Evolutionary conservation across 2,888 invertebrate species (phyloP).

Genomic region (Andrena marginata): DNA sequence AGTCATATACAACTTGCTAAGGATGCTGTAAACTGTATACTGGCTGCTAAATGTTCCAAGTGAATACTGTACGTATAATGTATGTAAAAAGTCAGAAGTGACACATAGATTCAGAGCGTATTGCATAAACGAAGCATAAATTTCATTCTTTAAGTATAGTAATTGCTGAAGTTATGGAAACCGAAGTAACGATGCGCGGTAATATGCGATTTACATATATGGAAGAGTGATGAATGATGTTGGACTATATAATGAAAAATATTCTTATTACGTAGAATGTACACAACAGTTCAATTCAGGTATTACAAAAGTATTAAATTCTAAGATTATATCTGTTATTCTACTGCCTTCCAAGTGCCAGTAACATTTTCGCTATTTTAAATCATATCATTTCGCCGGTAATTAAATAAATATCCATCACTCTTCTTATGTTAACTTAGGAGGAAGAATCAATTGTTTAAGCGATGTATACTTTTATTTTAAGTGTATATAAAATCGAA

Average conservation of each 20-base stretch:
- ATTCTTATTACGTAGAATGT: constrained; percentile 12
- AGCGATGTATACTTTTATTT: constrained; percentile 35
- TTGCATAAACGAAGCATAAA: constrained; percentile 60
- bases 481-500: constrained; percentile 48
- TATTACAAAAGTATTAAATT: constrained; percentile 38
- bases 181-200: constrained; percentile 53
- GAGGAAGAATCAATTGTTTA: constrained; percentile 47
- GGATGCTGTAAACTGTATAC: constrained; percentile 81
- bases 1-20: constrained; percentile 83
- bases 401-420: constrained; percentile 65
- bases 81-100: constrained; percentile 75
- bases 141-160: constrained; percentile 52
- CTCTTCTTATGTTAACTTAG: constrained; percentile 56
- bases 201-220: constrained; percentile 52
- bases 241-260: constrained; percentile 28
- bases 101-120: constrained; percentile 66
- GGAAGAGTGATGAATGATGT: constrained; percentile 65
- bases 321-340: constrained; percentile 29
- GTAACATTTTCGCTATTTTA: constrained; percentile 30
- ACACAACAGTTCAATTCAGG: constrained; percentile 33
- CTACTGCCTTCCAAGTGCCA: constrained; percentile 21
- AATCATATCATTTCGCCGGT: constrained; percentile 40
- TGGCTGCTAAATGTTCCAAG: constrained; percentile 83
- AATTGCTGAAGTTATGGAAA: constrained; percentile 45
- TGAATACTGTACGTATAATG: constrained; percentile 83